These are phyloP conservation scores for Urocynchramus pylzowi DNA, from an alignment of 2,113 vertebrate species.

Conservation along the genomic window DNA sequence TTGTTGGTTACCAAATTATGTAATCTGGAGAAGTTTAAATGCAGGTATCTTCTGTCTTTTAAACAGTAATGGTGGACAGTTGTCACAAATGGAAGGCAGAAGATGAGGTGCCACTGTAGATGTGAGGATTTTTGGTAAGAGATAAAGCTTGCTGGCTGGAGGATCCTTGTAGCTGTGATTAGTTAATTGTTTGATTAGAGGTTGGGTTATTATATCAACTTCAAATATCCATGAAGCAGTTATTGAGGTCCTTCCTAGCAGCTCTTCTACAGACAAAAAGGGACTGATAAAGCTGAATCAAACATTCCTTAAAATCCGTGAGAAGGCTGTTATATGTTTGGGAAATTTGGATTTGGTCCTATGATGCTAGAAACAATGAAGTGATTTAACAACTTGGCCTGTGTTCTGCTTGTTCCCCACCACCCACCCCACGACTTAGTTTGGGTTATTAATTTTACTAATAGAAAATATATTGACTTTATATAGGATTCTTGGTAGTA, in stretches of 20 bases:
- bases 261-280: neutral
- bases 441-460: neutral
- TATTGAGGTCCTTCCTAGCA: neutral
- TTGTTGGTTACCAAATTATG: neutral
- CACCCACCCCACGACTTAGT: neutral
- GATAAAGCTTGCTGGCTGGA: neutral
- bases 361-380: neutral
- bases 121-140: neutral
- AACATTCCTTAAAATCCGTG: neutral
- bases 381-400: neutral
- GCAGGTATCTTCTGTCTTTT: neutral
- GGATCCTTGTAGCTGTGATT: neutral
- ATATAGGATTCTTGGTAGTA: neutral
- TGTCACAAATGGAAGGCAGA: neutral
- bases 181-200: neutral
- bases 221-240: neutral
- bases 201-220: neutral
- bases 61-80: neutral
- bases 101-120: neutral
- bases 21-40: neutral
- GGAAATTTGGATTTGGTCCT: neutral
- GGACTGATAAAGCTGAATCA: neutral
- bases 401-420: neutral
- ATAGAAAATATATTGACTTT: neutral
- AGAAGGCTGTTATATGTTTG: neutral